Base-by-base conservation (phyloP, 2,797 vertebrate species). In the Sebastes taczanowskii region DNA sequence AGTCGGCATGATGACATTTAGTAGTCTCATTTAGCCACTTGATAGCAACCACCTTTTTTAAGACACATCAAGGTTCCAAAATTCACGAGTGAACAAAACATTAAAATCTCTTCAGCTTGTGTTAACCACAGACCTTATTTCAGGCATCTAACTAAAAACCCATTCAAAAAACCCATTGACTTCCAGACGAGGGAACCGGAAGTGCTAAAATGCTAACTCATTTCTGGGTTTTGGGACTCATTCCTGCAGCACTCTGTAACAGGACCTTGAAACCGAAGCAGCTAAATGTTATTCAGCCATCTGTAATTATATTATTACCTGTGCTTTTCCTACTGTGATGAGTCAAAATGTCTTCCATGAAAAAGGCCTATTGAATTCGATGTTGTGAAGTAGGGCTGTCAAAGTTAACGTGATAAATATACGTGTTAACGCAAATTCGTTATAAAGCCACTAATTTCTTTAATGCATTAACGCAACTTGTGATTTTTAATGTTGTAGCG, bases 261-360 rank as follows among this genome's bases (percentile, higher is more conserved):
- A 68, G 29, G 62, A 55, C 59, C 8, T 30, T 23, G 4, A 66
- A 73, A 81, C 35, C 11, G 35, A 77, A 34, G 71, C 68, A 75
- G 62, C 76, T 77, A 63, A 74, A 32, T 83, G 60, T 67, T 59
- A 83, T 70, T 46, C 35, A 67, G 72, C 78, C 32, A 60, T 9
- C 53, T 30, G 49, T 71, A 42, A 76, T 80, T 84, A 46, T 60
- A 34, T 56, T 52, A 76, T 70, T 76, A 62, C 35, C 9, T 62
- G 32, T 68, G 66, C 58, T 30, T 76, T 80, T 20, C 3, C 9
- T 32, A 27, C 38, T 35, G 53, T 52, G 25, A 84, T 49, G 22
- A 59, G 68, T 73, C 63, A 22, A 68, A 74, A 59, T 42, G 65
- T 69, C 53, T 67, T 30, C 13, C 18, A 22, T 29, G 16, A 59